Conservation (phyloP, 2,797 vertebrate genomes). For the Hybognathus amarus region DNA sequence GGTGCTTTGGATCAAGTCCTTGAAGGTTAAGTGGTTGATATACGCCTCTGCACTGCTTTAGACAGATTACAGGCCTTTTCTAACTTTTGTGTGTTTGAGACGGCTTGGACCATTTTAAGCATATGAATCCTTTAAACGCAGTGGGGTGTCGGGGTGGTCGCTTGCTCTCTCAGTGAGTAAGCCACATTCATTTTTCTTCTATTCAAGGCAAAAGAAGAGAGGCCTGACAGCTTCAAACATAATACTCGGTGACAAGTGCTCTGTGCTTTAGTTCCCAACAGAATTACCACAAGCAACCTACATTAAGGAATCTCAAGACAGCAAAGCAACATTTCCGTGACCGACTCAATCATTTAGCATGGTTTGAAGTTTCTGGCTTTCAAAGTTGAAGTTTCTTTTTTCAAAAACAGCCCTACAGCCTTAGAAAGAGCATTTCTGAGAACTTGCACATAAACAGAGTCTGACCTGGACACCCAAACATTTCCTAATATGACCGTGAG, state of each 20-base stretch:
- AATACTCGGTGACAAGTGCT: background rate
- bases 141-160: background rate
- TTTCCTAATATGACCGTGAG: background rate
- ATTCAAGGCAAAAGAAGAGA: conserved; percentile 11
- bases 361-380: too few species aligned
- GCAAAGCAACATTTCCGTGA: background rate
- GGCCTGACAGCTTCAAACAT: conserved; percentile 10
- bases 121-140: conserved; percentile 8
- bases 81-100: conserved; percentile 1
- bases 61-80: conserved; percentile 14
- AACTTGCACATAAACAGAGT: conserved; percentile 5
- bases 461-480: conserved; percentile 4
- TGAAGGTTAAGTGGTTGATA: background rate
- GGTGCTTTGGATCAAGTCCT: background rate
- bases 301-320: background rate
- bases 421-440: conserved; percentile 18
- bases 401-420: conserved; percentile 4
- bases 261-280: conserved; percentile 25
- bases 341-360: conserved; percentile 12
- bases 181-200: background rate
- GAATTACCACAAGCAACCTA: conserved; percentile 31
- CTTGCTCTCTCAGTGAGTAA: conserved; percentile 8
- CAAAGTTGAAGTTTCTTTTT: too few species aligned
- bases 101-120: background rate
- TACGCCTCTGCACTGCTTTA: background rate